Percentiles rank a stretch among this genome's conserved stretches.
Evolutionary conservation across 2,797 vertebrate species (phyloP).

Genomic region (Myotis vivesi): DNA sequence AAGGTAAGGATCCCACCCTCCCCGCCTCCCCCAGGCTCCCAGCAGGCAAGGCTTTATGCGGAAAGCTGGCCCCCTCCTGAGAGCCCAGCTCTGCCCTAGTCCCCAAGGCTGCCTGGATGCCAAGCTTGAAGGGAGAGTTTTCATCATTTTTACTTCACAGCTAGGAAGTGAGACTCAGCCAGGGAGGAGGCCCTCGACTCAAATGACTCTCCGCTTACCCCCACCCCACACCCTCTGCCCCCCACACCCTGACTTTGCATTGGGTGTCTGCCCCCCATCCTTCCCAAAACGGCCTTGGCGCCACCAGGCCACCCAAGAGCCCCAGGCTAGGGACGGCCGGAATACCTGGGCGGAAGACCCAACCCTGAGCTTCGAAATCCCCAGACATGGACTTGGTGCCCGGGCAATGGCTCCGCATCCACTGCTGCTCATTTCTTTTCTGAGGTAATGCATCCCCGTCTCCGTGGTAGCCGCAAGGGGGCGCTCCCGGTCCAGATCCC

Average conservation of each 20-base stretch:
- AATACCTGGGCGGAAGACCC: background rate
- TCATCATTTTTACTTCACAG: background rate
- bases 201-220: background rate
- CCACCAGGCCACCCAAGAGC: background rate
- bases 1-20: background rate
- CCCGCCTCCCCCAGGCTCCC: background rate
- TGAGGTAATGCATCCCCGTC: background rate
- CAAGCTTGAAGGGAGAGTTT: too few species aligned
- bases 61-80: background rate
- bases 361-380: background rate
- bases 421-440: background rate
- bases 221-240: too few species aligned
- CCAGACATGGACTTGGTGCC: too few species aligned
- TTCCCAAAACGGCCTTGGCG: background rate
- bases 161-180: background rate
- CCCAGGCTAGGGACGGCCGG: accelerated
- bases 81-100: background rate
- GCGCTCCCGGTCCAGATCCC: background rate
- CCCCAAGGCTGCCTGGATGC: background rate
- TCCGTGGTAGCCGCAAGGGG: background rate
- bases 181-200: background rate
- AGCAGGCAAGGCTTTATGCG: background rate
- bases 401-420: accelerated
- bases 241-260: background rate
- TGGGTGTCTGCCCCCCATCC: background rate